Conservation (phyloP, 2,797 vertebrate species). For the Lutjanus campechanus region DNA sequence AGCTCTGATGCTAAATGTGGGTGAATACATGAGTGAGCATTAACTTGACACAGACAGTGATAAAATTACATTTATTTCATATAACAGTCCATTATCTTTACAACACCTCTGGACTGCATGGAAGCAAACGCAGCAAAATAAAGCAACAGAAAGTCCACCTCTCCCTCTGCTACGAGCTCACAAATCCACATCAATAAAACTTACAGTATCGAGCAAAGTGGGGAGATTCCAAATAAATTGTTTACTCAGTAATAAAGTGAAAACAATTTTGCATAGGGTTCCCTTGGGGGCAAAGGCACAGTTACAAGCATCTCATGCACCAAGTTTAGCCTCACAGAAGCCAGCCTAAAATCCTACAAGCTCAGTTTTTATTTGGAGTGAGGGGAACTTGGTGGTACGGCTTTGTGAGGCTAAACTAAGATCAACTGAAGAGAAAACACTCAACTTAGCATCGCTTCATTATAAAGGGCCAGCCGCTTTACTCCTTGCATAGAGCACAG, state of each 20-base stretch:
- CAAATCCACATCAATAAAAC: conserved; percentile 66
- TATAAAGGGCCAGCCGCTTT: conserved; percentile 42
- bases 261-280: conserved; percentile 68
- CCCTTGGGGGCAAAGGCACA: conserved; percentile 63
- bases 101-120: conserved; percentile 74
- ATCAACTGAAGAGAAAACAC: conserved; percentile 39
- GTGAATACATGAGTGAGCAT: conserved; percentile 4
- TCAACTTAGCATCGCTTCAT: conserved; percentile 50
- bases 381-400: conserved; percentile 21
- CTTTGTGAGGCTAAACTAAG: conserved; percentile 26
- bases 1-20: not conserved
- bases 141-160: conserved; percentile 56
- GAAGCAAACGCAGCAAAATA: conserved; percentile 81
- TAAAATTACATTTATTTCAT: conserved; percentile 89
- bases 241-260: conserved; percentile 56
- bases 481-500: conserved; percentile 69
- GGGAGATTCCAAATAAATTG: conserved; percentile 45
- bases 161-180: conserved; percentile 49
- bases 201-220: conserved; percentile 51
- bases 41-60: conserved; percentile 48
- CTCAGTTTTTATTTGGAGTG: conserved; percentile 11
- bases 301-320: conserved; percentile 39
- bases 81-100: conserved; percentile 85
- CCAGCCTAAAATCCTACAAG: conserved; percentile 8
- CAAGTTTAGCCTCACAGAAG: conserved; percentile 27